A percentile compares a stretch with the other conserved stretches of the same genome.
phyloP scores from a whole-genome alignment of 2,113 vertebrate genomes.

The Microcebus ravelobensis region DNA sequence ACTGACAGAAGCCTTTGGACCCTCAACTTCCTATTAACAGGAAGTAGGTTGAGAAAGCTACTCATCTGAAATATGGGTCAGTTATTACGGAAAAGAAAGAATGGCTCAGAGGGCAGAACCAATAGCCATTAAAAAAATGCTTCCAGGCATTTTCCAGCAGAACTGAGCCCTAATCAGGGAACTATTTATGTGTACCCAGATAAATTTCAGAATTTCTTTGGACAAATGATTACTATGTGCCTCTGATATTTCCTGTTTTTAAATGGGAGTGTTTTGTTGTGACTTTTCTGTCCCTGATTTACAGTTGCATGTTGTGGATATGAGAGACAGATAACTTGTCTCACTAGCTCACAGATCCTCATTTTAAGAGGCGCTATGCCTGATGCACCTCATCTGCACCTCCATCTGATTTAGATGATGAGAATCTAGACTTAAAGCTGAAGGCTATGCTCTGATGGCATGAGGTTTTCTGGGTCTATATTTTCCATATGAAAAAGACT shows the following conservation, averaged over 20 bases:
- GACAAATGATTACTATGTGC: not conserved
- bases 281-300: not conserved
- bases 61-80: not conserved
- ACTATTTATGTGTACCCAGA: not conserved
- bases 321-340: not conserved
- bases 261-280: not conserved
- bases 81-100: not conserved
- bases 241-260: not conserved
- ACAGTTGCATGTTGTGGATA: not conserved
- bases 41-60: not conserved
- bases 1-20: not conserved
- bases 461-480: not conserved
- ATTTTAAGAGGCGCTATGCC: not conserved
- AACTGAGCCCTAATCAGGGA: not conserved
- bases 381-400: not conserved
- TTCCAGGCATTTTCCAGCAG: not conserved
- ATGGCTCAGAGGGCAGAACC: not conserved
- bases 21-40: not conserved
- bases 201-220: constrained; percentile 19
- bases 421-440: not conserved
- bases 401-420: not conserved
- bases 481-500: not conserved
- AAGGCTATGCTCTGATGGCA: not conserved
- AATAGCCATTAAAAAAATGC: not conserved
- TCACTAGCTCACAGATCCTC: not conserved